Base-by-base conservation (phyloP, 1,140 invertebrate genomes). In the Drosophila asahinai region DNA sequence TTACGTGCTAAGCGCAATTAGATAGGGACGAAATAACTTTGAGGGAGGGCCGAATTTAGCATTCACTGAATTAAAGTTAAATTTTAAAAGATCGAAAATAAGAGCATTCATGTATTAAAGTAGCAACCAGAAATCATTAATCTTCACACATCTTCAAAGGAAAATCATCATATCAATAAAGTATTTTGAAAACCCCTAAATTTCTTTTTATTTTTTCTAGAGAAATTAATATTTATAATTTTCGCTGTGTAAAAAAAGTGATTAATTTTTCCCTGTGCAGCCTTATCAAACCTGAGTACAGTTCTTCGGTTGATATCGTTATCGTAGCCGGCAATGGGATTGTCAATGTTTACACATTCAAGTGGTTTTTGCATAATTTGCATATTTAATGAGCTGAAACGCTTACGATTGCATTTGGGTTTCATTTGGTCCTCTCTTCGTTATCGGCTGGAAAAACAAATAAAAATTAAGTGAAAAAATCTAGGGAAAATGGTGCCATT, bases 401-500 rank as follows among this genome's bases (percentile, higher is more conserved):
- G 48, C n/a, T 80, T 57, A 65, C 61, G 45, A 51, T 49, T 79
- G 25, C 30, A 67, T 22, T 87, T 72, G 54, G 61, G 36, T 61
- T 63, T 68, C 62, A 60, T 52, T 62, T n/a, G 8, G 38, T 38
- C 5, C 45, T 48, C 22, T 77, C 72, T 83, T 80, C 80, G 68
- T 89, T 77, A 87, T 89, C 83, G 77, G 47, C 70, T 81, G 45
- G 60, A 59, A 87, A 89, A 89, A 84, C 84, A 87, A 87, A 87
- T 87, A 89, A 83, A 89, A 87, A 87, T 89, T 87, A 90, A 70
- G 77, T 87, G 84, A 84, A 87, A 89, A 87, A 89, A 78, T 71
- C 43, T 30, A 58, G 64, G 72, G 59, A 84, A 87, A 87, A 81
- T 71, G 58, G 58, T 89, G 45, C 49, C 77, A 64, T 86, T 83